phyloP scores from a whole-genome alignment of 2,797 vertebrate genomes.

The Dendrocincla tyrannina region DNA sequence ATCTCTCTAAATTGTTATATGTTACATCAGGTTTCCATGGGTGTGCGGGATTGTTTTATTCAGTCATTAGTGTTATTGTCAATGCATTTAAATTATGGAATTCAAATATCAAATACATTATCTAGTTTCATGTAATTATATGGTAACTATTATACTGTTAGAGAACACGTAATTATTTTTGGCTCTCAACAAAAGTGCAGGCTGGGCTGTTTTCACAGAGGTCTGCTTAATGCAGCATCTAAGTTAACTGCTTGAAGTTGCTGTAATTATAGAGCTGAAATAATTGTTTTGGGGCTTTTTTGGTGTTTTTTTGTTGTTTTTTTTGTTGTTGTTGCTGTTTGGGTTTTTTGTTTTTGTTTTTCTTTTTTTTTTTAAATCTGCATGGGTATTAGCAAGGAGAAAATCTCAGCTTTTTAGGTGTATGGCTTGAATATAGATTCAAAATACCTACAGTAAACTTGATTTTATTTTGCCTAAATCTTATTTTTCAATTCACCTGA shows the following conservation, averaged over 20 bases:
- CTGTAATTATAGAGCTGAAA: not conserved
- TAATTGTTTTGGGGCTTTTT: rapidly evolving
- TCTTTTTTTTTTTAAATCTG: not conserved
- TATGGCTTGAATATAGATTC: not conserved
- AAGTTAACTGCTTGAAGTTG: not conserved
- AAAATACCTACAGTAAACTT: not conserved
- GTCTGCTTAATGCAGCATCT: not conserved
- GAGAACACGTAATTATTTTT: slow-evolving; percentile 6
- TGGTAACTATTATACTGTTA: not conserved
- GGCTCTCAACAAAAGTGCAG: not conserved
- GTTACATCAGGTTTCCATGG: not conserved
- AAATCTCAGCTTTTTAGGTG: not conserved
- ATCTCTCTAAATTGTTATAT: not conserved
- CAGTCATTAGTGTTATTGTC: not conserved
- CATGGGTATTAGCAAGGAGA: not conserved
- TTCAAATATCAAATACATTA: not conserved
- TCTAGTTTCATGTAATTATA: not conserved
- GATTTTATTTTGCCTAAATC: not conserved
- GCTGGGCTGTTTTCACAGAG: not conserved
- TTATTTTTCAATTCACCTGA: not conserved
- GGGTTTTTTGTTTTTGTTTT: not conserved
- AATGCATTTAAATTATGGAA: not conserved
- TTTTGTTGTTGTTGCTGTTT: no score
- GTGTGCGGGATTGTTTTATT: not conserved
- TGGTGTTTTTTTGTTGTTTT: not conserved